phyloP scores from a whole-genome alignment of 2,113 vertebrate species.

The Cottus gobio region DNA sequence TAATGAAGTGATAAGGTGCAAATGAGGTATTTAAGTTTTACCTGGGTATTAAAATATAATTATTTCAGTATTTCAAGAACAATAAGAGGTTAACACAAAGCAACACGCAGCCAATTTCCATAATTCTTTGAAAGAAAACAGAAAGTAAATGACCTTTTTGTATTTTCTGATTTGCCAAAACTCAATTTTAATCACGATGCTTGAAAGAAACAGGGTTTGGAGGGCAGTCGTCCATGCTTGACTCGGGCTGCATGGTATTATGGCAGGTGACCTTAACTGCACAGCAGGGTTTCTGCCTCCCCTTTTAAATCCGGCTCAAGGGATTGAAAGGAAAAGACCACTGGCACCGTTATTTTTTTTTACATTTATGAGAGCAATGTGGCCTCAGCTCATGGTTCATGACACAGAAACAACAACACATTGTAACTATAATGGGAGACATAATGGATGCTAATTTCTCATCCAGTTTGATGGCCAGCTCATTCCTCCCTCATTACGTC shows the following conservation, averaged over 20 bases:
- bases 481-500: constrained; percentile 26
- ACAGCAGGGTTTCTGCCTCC: constrained; percentile 7
- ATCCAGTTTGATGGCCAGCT: constrained; percentile 20
- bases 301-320: constrained; percentile 8
- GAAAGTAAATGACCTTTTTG: neutral
- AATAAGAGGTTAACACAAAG: constrained; percentile 3
- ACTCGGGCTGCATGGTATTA: constrained; percentile 3
- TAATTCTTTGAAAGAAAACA: neutral
- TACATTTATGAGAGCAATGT: neutral
- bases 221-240: constrained; percentile 1
- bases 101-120: neutral
- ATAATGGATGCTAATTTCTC: constrained; percentile 2
- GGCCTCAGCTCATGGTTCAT: constrained; percentile 21
- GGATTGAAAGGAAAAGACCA: neutral
- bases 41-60: neutral
- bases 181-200: neutral
- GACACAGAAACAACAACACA: constrained; percentile 27
- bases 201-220: neutral
- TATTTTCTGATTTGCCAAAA: constrained; percentile 13
- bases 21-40: constrained; percentile 13
- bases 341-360: neutral
- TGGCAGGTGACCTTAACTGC: constrained; percentile 53
- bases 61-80: constrained; percentile 10
- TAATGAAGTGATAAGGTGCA: neutral
- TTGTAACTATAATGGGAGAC: constrained; percentile 9